Evolutionary conservation across 2,113 vertebrate species (phyloP).

Genomic region (Macaca fascicularis): DNA sequence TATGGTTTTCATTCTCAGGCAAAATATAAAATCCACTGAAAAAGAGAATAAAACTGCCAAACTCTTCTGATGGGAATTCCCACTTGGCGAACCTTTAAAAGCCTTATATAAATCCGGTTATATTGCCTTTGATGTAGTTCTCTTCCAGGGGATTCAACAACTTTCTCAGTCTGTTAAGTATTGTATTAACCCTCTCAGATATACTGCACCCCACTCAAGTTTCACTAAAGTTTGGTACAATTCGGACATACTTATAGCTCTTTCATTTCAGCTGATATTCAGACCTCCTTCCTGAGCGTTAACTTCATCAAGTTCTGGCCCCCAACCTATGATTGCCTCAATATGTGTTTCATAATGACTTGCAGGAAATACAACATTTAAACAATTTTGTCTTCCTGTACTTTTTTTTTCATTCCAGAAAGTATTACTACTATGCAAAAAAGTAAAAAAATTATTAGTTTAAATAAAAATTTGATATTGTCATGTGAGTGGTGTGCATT

Average conservation of each 20-base stretch:
- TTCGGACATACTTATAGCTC: not conserved
- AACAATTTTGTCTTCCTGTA: not conserved
- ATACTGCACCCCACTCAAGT: not conserved
- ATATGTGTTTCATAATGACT: not conserved
- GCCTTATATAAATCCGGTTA: not conserved
- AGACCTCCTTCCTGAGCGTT: not conserved
- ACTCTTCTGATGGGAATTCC: not conserved
- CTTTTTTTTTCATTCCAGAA: not conserved
- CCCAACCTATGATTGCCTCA: not conserved
- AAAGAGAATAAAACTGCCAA: not conserved
- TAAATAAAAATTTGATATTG: not conserved
- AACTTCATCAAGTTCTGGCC: not conserved
- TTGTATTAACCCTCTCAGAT: not conserved
- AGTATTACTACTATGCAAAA: not conserved
- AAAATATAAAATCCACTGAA: not conserved
- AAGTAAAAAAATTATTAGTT: not conserved
- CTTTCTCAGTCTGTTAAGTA: slow-evolving; percentile 18
- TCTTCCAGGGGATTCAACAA: not conserved
- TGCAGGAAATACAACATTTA: not conserved
- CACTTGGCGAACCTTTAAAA: slow-evolving; percentile 17
- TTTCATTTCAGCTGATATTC: not conserved
- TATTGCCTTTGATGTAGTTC: not conserved
- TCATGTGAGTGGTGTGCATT: not conserved
- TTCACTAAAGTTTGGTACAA: slow-evolving; percentile 42
- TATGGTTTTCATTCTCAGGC: not conserved